Base-by-base conservation (phyloP, 2,888 invertebrate species). In the Thumatha senex region DNA sequence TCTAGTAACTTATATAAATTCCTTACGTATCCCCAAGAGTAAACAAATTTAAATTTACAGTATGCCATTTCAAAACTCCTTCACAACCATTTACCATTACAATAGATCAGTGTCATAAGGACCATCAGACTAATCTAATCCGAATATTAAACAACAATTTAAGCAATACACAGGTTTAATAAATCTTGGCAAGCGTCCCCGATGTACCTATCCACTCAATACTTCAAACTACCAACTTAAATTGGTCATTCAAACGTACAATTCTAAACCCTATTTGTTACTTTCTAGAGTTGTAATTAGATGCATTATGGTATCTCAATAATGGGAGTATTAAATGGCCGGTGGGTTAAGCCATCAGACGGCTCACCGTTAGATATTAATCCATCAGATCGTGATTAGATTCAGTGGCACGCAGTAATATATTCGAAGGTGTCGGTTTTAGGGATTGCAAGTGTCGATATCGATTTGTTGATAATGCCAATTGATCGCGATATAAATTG, bases 361-460 rank as follows among this genome's bases (percentile, higher is more conserved):
- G 76, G 69, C 74, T 77, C 75, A 77, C 76, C 78, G 80, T 73
- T 74, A 80, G 86, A 87, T 89, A 87, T 87, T 89, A 89, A 89
- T 89, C 89, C 87, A 78, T 85, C 86, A 84, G 87, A 86, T 89
- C 72, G 81, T 88, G 89, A 90, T 89, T 88, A 90, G 88, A 90
- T 89, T 90, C 89, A 82, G 84, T 75, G 84, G 89, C 89, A 89
- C 88, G 89, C 76, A 84, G 86, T 87, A 85, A 86, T 89, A 82
- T 87, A 86, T 86, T 85, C 80, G 74, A 86, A 89, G 89, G 89
- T 89, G 89, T 81, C 78, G 46, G 51, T 40, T 46, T 43, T 67
- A 72, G 71, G 54, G 65, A 52, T 48, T 56, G 36, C 29, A 44
- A 42, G 15, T 49, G 67, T 80, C 72, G 75, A 76, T 72, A 58